These are phyloP conservation scores for Xestia ashworthii DNA, from an alignment of 2,888 invertebrate genomes.

Conservation along the genomic window DNA sequence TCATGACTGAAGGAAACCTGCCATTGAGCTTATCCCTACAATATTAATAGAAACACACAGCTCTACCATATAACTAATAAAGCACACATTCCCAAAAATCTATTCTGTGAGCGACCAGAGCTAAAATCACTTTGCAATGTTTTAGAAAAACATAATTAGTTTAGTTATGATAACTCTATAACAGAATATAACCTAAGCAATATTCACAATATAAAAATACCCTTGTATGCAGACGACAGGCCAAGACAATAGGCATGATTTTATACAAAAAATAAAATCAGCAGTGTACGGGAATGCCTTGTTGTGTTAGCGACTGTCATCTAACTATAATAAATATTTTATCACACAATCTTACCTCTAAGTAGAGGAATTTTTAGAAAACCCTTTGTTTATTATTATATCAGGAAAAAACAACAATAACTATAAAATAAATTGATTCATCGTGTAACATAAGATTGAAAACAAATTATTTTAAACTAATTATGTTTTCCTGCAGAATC, in stretches of 20 bases:
- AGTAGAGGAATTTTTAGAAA: constrained; percentile 77
- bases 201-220: constrained; percentile 86
- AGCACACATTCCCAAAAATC: constrained; percentile 75
- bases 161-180: constrained; percentile 77
- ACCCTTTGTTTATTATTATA: constrained; percentile 65
- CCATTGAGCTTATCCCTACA: constrained; percentile 70
- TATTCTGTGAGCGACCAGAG: constrained; percentile 84
- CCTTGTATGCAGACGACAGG: constrained; percentile 89
- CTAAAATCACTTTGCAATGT: constrained; percentile 82
- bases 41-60: constrained; percentile 60
- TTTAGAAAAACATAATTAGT: constrained; percentile 89
- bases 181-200: constrained; percentile 82
- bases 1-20: constrained; percentile 48
- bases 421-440: constrained; percentile 69
- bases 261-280: constrained; percentile 90
- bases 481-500: constrained; percentile 89
- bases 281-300: constrained; percentile 88
- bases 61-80: constrained; percentile 62
- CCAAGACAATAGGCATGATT: constrained; percentile 90
- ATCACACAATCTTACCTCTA: constrained; percentile 84
- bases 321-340: constrained; percentile 86
- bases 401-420: constrained; percentile 66
- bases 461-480: constrained; percentile 79
- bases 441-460: constrained; percentile 66
- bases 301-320: constrained; percentile 90